Percentiles rank a stretch among this genome's conserved stretches.
Conservation (phyloP, 2,113 vertebrate species). For the Stomatorhinus ivindoensis region DNA sequence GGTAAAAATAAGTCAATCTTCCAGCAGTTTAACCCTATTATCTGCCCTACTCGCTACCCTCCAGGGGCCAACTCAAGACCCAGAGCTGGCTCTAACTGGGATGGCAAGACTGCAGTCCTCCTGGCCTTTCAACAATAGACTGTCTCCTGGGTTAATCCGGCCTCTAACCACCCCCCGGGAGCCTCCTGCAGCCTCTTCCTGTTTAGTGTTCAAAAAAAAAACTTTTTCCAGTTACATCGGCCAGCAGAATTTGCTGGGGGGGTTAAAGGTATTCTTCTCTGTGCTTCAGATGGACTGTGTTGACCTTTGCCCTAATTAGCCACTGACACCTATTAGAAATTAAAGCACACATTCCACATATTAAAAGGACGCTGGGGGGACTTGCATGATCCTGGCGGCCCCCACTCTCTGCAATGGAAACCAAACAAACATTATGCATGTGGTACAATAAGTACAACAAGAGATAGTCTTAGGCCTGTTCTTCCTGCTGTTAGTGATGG, state of each 20-base stretch:
- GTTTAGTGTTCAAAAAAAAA: slow-evolving; percentile 19
- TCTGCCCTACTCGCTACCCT: background rate
- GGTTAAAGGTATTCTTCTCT: background rate
- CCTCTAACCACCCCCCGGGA: slow-evolving; percentile 2
- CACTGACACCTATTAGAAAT: slow-evolving; percentile 6
- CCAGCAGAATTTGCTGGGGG: slow-evolving; percentile 7
- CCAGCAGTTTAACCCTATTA: background rate
- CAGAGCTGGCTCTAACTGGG: background rate
- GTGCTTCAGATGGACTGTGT: background rate
- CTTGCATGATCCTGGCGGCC: background rate
- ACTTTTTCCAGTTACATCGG: slow-evolving; percentile 14
- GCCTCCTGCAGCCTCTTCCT: slow-evolving; percentile 15
- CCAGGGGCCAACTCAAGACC: background rate
- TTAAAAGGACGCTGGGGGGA: background rate
- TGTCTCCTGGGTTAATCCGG: slow-evolving; percentile 15
- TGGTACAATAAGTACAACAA: background rate
- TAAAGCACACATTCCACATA: background rate
- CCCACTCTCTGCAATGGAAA: background rate
- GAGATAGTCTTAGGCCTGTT: background rate
- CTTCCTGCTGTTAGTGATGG: background rate
- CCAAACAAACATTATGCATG: background rate
- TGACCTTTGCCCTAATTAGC: slow-evolving; percentile 17
- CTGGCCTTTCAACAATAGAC: slow-evolving; percentile 14
- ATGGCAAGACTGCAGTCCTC: background rate
- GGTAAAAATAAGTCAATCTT: background rate